Conservation (phyloP, 2,888 invertebrate species). For the Tetheella fluctuosa region DNA sequence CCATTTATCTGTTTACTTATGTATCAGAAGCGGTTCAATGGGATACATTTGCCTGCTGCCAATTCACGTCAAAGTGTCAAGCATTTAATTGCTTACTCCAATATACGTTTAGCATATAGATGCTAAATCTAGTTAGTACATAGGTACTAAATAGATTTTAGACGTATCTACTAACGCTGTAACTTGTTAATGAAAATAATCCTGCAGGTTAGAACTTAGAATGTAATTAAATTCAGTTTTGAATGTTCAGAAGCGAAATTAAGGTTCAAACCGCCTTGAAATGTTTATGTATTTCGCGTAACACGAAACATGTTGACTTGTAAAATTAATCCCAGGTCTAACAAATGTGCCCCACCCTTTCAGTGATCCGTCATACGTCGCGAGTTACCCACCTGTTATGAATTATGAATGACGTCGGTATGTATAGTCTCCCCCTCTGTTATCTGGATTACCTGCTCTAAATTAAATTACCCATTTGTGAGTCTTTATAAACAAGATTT, state of each 20-base stretch:
- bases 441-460: constrained; percentile 34
- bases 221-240: constrained; percentile 6
- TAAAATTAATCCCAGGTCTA: constrained; percentile 30
- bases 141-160: background rate
- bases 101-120: background rate
- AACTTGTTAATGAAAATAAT: background rate
- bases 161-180: background rate
- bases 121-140: no score
- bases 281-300: constrained; percentile 13
- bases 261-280: constrained; percentile 12
- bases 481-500: constrained; percentile 36
- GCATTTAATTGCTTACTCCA: constrained; percentile 4
- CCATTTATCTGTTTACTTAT: constrained; percentile 7
- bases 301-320: constrained; percentile 23
- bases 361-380: constrained; percentile 31
- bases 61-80: constrained; percentile 6
- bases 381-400: constrained; percentile 46
- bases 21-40: background rate
- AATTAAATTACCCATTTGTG: constrained; percentile 45
- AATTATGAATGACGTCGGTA: constrained; percentile 50
- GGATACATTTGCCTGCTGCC: constrained; percentile 3
- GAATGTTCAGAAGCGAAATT: constrained; percentile 13
- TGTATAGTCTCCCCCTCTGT: constrained; percentile 26
- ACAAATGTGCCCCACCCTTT: constrained; percentile 32
- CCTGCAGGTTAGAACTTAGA: background rate